Conservation (phyloP, 2,113 vertebrate genomes). For the Macquaria australasica region DNA sequence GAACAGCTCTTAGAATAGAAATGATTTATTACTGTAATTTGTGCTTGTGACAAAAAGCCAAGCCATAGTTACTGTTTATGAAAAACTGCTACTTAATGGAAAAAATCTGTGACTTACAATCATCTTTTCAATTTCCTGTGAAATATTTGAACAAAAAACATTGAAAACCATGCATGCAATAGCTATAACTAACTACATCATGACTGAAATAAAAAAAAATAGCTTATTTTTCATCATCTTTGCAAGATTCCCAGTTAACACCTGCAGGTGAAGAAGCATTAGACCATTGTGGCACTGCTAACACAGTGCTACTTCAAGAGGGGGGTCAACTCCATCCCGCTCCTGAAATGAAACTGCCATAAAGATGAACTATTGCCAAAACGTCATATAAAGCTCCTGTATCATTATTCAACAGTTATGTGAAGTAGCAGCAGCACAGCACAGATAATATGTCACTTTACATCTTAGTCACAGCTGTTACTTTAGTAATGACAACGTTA, state of each 20-base stretch:
- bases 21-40: not conserved
- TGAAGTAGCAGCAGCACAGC: constrained; percentile 42
- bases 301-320: constrained; percentile 1
- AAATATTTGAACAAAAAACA: not conserved
- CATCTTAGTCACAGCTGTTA: constrained; percentile 72
- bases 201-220: not conserved
- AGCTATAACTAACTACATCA: not conserved
- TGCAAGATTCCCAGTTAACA: constrained; percentile 17
- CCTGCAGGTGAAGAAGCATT: constrained; percentile 24
- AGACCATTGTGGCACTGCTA: not conserved
- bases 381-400: constrained; percentile 50
- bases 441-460: constrained; percentile 68
- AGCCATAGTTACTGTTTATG: not conserved
- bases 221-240: not conserved
- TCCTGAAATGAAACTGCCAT: constrained; percentile 42
- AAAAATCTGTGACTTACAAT: constrained; percentile 2
- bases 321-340: constrained; percentile 48
- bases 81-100: not conserved
- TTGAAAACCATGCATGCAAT: not conserved
- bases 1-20: not conserved
- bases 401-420: constrained; percentile 65
- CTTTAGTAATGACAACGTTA: constrained; percentile 74
- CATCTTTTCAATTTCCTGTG: constrained; percentile 9
- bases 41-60: not conserved
- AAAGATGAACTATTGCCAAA: constrained; percentile 57